These are phyloP conservation scores for Novumbra hubbsi DNA, from an alignment of 2,797 vertebrate genomes.

Conservation along the genomic window DNA sequence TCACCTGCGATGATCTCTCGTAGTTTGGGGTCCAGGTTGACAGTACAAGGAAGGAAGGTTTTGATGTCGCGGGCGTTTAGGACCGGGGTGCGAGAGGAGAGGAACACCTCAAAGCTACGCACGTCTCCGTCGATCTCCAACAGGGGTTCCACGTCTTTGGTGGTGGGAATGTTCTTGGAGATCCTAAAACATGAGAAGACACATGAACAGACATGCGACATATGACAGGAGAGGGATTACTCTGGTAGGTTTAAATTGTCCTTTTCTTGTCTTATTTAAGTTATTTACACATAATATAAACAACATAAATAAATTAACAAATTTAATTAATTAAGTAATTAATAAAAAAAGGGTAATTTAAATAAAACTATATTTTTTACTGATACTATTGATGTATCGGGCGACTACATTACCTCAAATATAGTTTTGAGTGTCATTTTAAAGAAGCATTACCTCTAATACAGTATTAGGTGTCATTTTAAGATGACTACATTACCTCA, in stretches of 20 bases:
- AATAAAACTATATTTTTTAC: not conserved
- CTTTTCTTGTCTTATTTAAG: not conserved
- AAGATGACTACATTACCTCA: not conserved
- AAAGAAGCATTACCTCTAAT: not conserved
- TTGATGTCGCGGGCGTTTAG: slow-evolving; percentile 89
- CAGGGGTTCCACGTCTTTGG: slow-evolving; percentile 96
- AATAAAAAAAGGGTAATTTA: too few relatives aligned
- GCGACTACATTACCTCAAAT: not conserved
- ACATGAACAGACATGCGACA: not conserved
- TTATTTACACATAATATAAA: not conserved
- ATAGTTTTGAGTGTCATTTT: not conserved
- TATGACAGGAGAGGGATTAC: not conserved
- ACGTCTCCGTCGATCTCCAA: slow-evolving; percentile 96
- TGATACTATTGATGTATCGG: not conserved
- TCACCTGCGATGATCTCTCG: slow-evolving; percentile 94
- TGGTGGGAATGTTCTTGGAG: slow-evolving; percentile 95
- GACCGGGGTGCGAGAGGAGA: slow-evolving; percentile 93
- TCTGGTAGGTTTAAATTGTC: not conserved
- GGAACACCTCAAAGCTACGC: slow-evolving; percentile 94
- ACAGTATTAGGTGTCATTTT: not conserved
- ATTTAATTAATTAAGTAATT: too few relatives aligned
- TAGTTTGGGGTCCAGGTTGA: slow-evolving; percentile 96
- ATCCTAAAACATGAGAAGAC: slow-evolving; percentile 71
- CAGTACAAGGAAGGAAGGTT: slow-evolving; percentile 94
- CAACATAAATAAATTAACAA: not conserved